Conservation (phyloP, 2,797 vertebrate species). For the Hapalemur alaotrensis region DNA sequence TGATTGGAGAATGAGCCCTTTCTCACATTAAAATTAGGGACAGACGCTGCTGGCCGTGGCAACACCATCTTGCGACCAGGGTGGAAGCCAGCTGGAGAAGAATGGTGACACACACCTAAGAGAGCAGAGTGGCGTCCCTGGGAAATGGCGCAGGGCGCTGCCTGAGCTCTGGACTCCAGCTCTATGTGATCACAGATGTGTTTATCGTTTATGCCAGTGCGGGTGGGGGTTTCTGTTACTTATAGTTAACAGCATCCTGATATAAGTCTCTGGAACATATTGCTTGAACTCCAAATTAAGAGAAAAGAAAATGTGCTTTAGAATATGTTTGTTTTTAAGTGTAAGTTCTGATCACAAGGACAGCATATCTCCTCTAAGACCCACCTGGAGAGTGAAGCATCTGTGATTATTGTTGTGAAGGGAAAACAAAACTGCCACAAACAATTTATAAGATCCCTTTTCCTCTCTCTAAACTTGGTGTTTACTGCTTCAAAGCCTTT, state of each 20-base stretch:
- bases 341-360: neutral
- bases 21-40: neutral
- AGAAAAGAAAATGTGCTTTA: neutral
- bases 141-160: neutral
- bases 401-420: neutral
- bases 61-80: neutral
- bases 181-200: no score
- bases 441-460: neutral
- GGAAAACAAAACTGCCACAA: neutral
- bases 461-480: neutral
- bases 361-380: neutral
- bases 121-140: neutral
- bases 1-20: neutral
- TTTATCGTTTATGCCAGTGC: neutral
- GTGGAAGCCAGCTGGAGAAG: neutral
- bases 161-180: neutral
- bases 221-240: neutral
- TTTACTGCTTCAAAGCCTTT: constrained; percentile 29
- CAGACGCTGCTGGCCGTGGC: neutral
- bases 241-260: neutral
- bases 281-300: neutral
- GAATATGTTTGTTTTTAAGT: neutral
- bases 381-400: neutral
- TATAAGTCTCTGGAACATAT: neutral
- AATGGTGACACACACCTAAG: neutral